Percentiles rank a stretch among this genome's conserved stretches.
These are phyloP conservation scores for Limnephilus lunatus DNA, from an alignment of 2,888 invertebrate species.

Conservation along the genomic window DNA sequence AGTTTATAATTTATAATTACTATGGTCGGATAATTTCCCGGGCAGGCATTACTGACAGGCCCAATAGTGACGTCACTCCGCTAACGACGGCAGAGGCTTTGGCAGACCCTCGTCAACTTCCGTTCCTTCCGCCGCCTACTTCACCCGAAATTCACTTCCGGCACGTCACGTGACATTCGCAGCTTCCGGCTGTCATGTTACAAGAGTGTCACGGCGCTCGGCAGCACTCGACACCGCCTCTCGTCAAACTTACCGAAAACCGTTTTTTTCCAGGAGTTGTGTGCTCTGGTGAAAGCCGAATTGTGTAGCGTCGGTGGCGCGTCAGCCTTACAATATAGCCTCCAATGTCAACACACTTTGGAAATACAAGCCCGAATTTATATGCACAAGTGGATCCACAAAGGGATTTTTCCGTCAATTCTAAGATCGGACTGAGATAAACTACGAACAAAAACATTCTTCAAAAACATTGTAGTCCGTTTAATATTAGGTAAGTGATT, in stretches of 20 bases:
- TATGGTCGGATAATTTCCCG: conserved; percentile 8
- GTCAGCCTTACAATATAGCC: neutral
- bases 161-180: conserved; percentile 55
- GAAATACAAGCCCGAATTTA: neutral
- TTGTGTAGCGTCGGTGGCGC: neutral
- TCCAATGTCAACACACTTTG: neutral
- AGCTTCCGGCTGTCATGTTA: conserved; percentile 58
- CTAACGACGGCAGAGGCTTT: conserved; percentile 45
- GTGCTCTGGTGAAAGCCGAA: neutral
- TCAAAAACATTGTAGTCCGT: neutral
- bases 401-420: neutral
- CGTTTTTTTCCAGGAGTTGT: conserved; percentile 8
- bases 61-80: conserved; percentile 42
- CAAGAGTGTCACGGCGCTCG: conserved; percentile 34
- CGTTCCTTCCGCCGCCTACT: conserved; percentile 23
- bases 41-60: conserved; percentile 31
- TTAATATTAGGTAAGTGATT: neutral
- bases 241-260: conserved; percentile 13
- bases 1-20: neutral
- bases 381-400: neutral
- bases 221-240: neutral
- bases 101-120: conserved; percentile 54
- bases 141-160: conserved; percentile 55
- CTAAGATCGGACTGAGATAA: neutral
- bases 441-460: neutral